These are phyloP conservation scores for Rachycentron canadum DNA, from an alignment of 2,797 vertebrate species.

Conservation along the genomic window DNA sequence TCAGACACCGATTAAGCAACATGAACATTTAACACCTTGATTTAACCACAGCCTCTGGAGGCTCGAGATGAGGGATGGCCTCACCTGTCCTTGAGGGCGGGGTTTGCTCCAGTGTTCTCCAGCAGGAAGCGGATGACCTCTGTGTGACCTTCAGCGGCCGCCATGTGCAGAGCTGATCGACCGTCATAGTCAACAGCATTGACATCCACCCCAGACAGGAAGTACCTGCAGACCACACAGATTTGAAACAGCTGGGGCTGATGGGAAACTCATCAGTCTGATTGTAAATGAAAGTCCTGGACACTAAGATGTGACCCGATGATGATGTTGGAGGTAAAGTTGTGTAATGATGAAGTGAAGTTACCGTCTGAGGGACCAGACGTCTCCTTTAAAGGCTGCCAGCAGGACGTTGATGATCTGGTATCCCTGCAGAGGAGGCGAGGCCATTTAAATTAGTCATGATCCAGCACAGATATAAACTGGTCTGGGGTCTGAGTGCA, in stretches of 20 bases:
- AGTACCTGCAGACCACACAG: constrained; percentile 72
- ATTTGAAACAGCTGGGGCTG: too few relatives aligned
- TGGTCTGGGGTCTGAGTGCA: background rate
- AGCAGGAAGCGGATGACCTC: constrained; percentile 81
- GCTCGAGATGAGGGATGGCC: background rate
- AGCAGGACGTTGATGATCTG: constrained; percentile 84
- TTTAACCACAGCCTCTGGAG: background rate
- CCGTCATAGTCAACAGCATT: constrained; percentile 83
- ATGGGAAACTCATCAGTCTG: too few relatives aligned
- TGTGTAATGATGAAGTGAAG: background rate
- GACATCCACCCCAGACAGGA: constrained; percentile 80
- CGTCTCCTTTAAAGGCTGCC: constrained; percentile 80
- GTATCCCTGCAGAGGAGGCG: constrained; percentile 73
- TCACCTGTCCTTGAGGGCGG: constrained; percentile 76
- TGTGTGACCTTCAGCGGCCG: constrained; percentile 78
- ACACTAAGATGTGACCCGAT: too few relatives aligned
- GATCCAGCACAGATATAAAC: background rate
- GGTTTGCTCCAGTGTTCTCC: constrained; percentile 74
- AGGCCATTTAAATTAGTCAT: background rate
- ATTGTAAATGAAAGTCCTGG: too few relatives aligned
- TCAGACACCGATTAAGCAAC: constrained; percentile 23
- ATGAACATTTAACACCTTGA: too few relatives aligned
- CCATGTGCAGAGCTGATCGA: constrained; percentile 80
- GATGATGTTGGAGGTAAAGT: background rate
- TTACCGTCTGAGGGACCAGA: constrained; percentile 78